A percentile compares a stretch with the other conserved stretches of the same genome.
Evolutionary conservation across 2,888 invertebrate genomes (phyloP).

Genomic region (Pemphredon lugubris): DNA sequence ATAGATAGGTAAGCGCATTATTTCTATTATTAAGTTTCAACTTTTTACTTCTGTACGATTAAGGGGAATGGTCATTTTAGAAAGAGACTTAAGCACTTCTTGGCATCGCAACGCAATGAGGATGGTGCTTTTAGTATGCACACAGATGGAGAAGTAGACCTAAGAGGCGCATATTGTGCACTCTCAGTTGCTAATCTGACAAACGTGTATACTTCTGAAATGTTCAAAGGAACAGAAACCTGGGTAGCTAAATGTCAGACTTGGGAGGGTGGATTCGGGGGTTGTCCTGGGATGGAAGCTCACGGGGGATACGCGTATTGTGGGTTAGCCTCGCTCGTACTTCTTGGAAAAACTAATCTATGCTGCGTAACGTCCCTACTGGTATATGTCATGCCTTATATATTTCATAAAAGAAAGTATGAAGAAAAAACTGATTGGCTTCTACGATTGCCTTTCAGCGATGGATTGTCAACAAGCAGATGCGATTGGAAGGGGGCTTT

Average conservation of each 20-base stretch:
- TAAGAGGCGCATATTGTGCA: slow-evolving; percentile 98
- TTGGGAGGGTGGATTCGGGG: slow-evolving; percentile 99
- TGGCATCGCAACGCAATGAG: slow-evolving; percentile 88
- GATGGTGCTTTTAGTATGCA: slow-evolving; percentile 97
- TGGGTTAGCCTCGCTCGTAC: slow-evolving; percentile 93
- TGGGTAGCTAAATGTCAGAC: slow-evolving; percentile 98
- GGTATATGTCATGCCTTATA: slow-evolving; percentile 77
- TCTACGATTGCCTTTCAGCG: too few species aligned
- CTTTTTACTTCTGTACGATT: not conserved
- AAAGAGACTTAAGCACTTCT: slow-evolving; percentile 87
- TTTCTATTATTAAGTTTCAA: not conserved
- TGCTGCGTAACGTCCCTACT: slow-evolving; percentile 90
- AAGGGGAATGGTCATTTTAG: slow-evolving; percentile 77
- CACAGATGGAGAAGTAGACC: slow-evolving; percentile 95
- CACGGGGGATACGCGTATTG: slow-evolving; percentile 99
- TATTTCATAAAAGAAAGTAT: not conserved
- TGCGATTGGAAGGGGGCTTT: slow-evolving; percentile 97
- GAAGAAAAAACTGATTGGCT: too few species aligned
- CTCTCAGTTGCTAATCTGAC: slow-evolving; percentile 93
- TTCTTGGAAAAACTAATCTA: slow-evolving; percentile 89
- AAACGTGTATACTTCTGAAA: slow-evolving; percentile 87
- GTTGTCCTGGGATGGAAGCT: slow-evolving; percentile 96
- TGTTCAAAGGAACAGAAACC: slow-evolving; percentile 93
- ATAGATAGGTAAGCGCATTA: slow-evolving; percentile 87
- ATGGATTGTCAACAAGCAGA: slow-evolving; percentile 96